Base-by-base conservation (phyloP, 1,140 invertebrate genomes). In the Neodiprion pinetum region DNA sequence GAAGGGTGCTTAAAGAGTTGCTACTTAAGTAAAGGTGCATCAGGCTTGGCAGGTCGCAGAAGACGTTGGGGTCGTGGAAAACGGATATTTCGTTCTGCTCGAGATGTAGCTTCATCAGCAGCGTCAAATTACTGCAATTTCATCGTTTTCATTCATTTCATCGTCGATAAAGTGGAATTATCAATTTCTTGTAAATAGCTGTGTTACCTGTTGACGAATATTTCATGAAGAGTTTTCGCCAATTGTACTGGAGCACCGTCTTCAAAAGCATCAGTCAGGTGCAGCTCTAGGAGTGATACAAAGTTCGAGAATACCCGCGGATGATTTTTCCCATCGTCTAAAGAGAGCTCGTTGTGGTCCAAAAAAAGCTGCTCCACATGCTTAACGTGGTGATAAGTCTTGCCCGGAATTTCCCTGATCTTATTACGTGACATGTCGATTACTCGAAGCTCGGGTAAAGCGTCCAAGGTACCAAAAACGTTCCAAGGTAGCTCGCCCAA, bases 241-340 rank as follows among this genome's bases (percentile, higher is more conserved):
- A 94, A 82, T 71, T 91, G 89, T 28, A 89, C 90, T 47, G 91
- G 90, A 7, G 90, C 90, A 61, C 92, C 91, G 80, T 94, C 92
- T 72, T 92, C 91, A 82, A 96, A 96, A 2, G 95, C 94, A 80
- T 94, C 91, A 3, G 93, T 95, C 53, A 96, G 86, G 84, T 95
- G 94, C 1, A 96, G 85, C 78, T 94, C 93, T 72, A 91, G 81
- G 4, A 96, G 85, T 72, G 93, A 94, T 1, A 91, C 85, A 84
- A 96, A 95, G 85, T 95, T 95, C 2, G 93, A 95, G 81, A 96
- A 95, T 7, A 96, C 89, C 71, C 94, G 87, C 0, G 93, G 94
- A 87, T 95, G 94, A 74, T 91, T 92, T 2, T 88, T 86, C 67
- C 88, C 89, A 23, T 91, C 89, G 3, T 91, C 89, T 17, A 91